Conservation (phyloP, 1,140 invertebrate species). For the Ctenoplectra terminalis region DNA sequence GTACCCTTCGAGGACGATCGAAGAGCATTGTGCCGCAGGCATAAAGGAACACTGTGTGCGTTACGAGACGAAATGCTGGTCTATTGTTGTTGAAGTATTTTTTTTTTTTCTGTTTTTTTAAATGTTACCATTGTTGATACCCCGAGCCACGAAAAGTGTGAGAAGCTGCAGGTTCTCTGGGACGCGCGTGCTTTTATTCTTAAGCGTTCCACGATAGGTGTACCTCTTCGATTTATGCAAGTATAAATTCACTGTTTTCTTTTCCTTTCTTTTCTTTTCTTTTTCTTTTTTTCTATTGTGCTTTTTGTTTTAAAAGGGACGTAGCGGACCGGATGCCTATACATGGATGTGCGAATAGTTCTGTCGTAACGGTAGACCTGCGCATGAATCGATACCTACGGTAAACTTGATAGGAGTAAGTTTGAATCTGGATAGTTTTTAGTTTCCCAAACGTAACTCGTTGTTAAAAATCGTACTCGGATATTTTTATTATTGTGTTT, state of each 20-base stretch:
- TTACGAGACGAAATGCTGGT: background rate
- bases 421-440: background rate
- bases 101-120: too few species aligned
- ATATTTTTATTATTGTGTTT: too few species aligned
- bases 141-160: slow-evolving; percentile 5
- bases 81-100: background rate
- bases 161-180: background rate
- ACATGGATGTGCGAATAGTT: slow-evolving; percentile 15
- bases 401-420: background rate
- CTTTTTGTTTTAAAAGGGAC: background rate
- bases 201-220: background rate
- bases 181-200: background rate
- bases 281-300: background rate
- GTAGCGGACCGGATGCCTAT: background rate
- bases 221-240: background rate
- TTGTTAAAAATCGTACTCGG: background rate
- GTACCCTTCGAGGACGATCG: background rate
- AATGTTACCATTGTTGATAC: background rate
- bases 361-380: background rate
- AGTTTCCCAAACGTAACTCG: background rate
- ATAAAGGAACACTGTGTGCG: background rate
- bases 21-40: background rate
- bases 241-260: background rate
- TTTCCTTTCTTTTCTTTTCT: background rate
- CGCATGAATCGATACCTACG: slow-evolving; percentile 11